phyloP scores from a whole-genome alignment of 1,140 invertebrate genomes.

The Steinernema feltiae region DNA sequence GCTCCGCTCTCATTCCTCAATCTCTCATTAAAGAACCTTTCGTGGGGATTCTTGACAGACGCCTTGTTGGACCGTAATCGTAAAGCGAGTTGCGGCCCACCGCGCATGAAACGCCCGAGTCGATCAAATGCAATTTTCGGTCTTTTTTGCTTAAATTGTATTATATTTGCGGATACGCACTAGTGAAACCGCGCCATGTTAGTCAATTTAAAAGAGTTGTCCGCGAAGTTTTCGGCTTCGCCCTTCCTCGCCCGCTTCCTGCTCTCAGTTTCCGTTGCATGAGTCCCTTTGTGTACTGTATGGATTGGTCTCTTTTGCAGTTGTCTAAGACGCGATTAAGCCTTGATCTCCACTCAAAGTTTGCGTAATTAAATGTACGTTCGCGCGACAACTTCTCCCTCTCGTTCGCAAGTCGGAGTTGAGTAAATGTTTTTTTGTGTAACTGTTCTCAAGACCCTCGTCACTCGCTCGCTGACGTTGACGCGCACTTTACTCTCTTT shows the following conservation, averaged over 20 bases:
- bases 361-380: neutral
- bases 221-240: too few species aligned
- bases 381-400: neutral
- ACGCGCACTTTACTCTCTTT: too few species aligned
- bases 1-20: too few species aligned
- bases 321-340: neutral
- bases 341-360: neutral
- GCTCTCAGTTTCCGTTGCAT: neutral
- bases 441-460: neutral
- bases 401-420: neutral
- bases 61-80: too few species aligned
- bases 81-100: too few species aligned
- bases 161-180: neutral
- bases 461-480: neutral
- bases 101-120: too few species aligned
- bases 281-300: neutral
- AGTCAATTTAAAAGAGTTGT: neutral
- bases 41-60: too few species aligned
- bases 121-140: too few species aligned
- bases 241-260: neutral
- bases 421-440: neutral
- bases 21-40: too few species aligned
- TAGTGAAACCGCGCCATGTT: neutral
- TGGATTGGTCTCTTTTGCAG: neutral
- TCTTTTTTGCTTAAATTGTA: neutral